A percentile compares a stretch with the other conserved stretches of the same genome.
Evolutionary conservation across 2,888 invertebrate genomes (phyloP).

Genomic region (Brachynemurus nebulosus): DNA sequence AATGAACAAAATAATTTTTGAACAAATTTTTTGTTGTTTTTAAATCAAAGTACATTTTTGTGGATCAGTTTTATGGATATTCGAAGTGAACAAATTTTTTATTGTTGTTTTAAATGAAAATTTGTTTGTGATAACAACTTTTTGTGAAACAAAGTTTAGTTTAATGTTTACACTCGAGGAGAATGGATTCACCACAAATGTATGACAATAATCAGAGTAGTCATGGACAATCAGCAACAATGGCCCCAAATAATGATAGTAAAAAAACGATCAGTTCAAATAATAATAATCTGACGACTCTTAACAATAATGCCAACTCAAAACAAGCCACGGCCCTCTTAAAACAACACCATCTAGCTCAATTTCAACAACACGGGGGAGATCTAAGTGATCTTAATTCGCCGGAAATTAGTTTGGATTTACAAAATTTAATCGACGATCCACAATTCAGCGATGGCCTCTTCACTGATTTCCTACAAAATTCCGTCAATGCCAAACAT

Average conservation of each 20-base stretch:
- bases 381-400: slow-evolving; percentile 82
- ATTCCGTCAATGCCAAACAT: slow-evolving; percentile 28
- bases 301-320: slow-evolving; percentile 34
- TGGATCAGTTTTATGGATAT: background rate
- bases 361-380: slow-evolving; percentile 51
- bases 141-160: background rate
- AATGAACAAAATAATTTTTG: no score
- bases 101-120: background rate
- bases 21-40: no score
- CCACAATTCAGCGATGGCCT: slow-evolving; percentile 75
- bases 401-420: slow-evolving; percentile 82
- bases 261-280: slow-evolving; percentile 23
- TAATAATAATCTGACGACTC: slow-evolving; percentile 34
- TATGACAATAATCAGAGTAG: slow-evolving; percentile 56
- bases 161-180: background rate
- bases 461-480: slow-evolving; percentile 68
- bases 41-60: no score
- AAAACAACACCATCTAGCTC: slow-evolving; percentile 54
- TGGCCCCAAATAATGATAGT: slow-evolving; percentile 30
- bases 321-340: slow-evolving; percentile 40
- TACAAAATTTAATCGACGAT: slow-evolving; percentile 86
- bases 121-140: slow-evolving; percentile 1
- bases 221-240: slow-evolving; percentile 45
- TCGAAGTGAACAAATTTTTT: background rate
- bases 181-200: slow-evolving; percentile 77